Evolutionary conservation across 2,113 vertebrate species (phyloP), one percentile per base, ranked within the genome.

Genomic region (Tragelaphus imberbis): DNA sequence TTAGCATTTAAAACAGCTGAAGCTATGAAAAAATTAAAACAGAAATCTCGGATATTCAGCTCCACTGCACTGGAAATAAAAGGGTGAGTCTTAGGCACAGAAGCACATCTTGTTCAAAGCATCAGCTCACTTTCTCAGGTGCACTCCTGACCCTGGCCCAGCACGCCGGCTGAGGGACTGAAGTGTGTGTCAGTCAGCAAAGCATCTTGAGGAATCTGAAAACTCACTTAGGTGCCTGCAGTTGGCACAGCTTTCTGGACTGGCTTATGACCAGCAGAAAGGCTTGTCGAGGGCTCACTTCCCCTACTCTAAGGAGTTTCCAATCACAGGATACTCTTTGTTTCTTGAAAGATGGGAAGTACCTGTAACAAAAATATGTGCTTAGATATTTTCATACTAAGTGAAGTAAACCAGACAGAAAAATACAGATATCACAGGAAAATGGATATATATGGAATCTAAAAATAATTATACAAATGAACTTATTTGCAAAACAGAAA

Each of bases 1-100:
- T 77, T 9, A 89, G 21, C 12, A 47, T 91, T 91, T 27, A 47
- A 91, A 82, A 90, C 13, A 80, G 49, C 30, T 93, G 36, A 85
- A 90, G 11, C 6, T 84, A 53, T 6, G 6, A 33, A 71, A 51
- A 28, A 81, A n/a, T 1, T 11, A 81, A 93, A 75, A 33, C 17
- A 11, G 13, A 84, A 25, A 33, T 44, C 30, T 79, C 5, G 9
- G 28, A 88, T 53, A 79, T 55, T 21, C 49, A 81, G 40, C 14
- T n/a, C 23, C 21, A 77, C 28, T 44, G 15, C 23, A 56, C 4
- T 44, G 49, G 33, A 82, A 88, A 13, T 56, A 36, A 77, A 40
- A 51, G 7, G 40, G 30, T 47, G 40, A 84, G 51, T 5, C 2
- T 84, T 9, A 77, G 13, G 27, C 58, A 30, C 33, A 5, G 47